These are phyloP conservation scores for Typhlichthys eigenmanni DNA, from an alignment of 2,797 vertebrate genomes.

Conservation along the genomic window DNA sequence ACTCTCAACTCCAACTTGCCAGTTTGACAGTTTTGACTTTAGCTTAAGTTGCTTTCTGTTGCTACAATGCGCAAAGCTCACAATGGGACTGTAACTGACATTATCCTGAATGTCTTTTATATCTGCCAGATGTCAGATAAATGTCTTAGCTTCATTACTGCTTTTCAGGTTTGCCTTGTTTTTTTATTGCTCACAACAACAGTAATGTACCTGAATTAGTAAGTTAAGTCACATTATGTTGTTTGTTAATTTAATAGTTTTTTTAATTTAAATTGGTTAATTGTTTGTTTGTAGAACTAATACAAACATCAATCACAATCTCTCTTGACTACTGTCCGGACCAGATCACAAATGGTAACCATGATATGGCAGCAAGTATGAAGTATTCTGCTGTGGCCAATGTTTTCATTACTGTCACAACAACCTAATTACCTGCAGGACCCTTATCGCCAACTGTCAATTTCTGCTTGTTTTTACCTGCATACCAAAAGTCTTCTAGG, in stretches of 20 bases:
- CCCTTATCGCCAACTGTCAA: slow-evolving; percentile 51
- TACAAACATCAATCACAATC: slow-evolving; percentile 2
- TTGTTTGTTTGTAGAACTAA: background rate
- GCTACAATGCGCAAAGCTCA: slow-evolving; percentile 54
- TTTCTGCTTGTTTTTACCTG: slow-evolving; percentile 77
- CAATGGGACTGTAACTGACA: slow-evolving; percentile 43
- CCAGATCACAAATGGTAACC: slow-evolving; percentile 1
- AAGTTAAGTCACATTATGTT: slow-evolving; percentile 11
- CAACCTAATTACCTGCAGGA: slow-evolving; percentile 30
- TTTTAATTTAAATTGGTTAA: no score
- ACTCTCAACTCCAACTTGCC: slow-evolving; percentile 18
- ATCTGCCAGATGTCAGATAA: slow-evolving; percentile 62
- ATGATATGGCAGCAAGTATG: slow-evolving; percentile 4
- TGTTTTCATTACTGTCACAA: slow-evolving; percentile 26
- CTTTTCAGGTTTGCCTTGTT: slow-evolving; percentile 38
- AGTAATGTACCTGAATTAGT: slow-evolving; percentile 6
- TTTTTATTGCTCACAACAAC: slow-evolving; percentile 28
- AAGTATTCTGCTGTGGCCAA: slow-evolving; percentile 36
- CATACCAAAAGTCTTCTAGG: slow-evolving; percentile 79
- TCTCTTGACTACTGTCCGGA: background rate
- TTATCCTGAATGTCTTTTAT: slow-evolving; percentile 54
- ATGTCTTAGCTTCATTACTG: slow-evolving; percentile 39
- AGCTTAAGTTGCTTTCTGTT: slow-evolving; percentile 30
- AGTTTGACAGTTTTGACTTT: slow-evolving; percentile 17
- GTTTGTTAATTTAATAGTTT: no score